These are phyloP conservation scores for Elymnias hypermnestra DNA, from an alignment of 1,140 invertebrate genomes.

Conservation along the genomic window DNA sequence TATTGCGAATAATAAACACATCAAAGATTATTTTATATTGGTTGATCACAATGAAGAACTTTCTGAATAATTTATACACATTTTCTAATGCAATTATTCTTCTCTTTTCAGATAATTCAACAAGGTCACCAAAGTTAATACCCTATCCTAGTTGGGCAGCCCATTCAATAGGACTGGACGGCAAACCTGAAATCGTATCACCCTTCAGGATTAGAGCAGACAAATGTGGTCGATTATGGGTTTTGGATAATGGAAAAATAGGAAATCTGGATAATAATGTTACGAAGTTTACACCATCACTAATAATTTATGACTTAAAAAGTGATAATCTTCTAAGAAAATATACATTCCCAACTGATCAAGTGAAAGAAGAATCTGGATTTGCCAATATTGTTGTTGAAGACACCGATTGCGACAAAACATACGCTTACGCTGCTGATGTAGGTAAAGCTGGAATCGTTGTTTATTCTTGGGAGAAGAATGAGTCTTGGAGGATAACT, in stretches of 20 bases:
- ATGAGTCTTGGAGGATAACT: slow-evolving; percentile 82
- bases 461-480: slow-evolving; percentile 82
- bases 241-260: slow-evolving; percentile 83
- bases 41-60: no score
- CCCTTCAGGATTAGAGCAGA: slow-evolving; percentile 85
- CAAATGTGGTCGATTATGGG: slow-evolving; percentile 85
- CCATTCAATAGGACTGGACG: slow-evolving; percentile 71
- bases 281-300: slow-evolving; percentile 73
- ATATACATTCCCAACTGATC: slow-evolving; percentile 78
- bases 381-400: slow-evolving; percentile 87
- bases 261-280: slow-evolving; percentile 76
- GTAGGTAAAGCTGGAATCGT: slow-evolving; percentile 80
- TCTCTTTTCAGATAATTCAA: slow-evolving; percentile 77
- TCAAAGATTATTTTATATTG: no score
- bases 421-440: slow-evolving; percentile 82
- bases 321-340: slow-evolving; percentile 82
- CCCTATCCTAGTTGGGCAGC: slow-evolving; percentile 87
- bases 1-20: no score
- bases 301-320: slow-evolving; percentile 85
- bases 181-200: slow-evolving; percentile 81
- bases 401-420: slow-evolving; percentile 81
- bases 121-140: slow-evolving; percentile 80
- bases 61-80: no score
- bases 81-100: slow-evolving; percentile 1
- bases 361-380: slow-evolving; percentile 82